Percentiles rank a stretch among this genome's conserved stretches.
Conservation (phyloP, 2,888 invertebrate species). For the Smittia aterrima region DNA sequence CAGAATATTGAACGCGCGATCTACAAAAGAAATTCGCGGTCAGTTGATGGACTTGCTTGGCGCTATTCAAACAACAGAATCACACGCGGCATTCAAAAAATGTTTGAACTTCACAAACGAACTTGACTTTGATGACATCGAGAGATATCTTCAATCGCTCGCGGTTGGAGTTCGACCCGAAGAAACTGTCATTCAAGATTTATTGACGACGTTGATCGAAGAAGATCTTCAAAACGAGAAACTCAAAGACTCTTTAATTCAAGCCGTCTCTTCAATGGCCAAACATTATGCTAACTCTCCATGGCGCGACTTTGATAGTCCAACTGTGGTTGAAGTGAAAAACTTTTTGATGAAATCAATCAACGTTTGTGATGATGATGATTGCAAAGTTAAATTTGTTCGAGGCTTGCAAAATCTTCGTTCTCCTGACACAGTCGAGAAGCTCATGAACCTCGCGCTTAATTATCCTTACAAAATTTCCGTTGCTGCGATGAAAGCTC, state of each 20-base stretch:
- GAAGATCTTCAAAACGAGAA: constrained; percentile 58
- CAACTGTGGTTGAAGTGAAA: constrained; percentile 37
- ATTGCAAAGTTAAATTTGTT: constrained; percentile 62
- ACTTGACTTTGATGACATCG: constrained; percentile 58
- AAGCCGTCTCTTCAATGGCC: constrained; percentile 65
- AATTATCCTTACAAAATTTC: constrained; percentile 58
- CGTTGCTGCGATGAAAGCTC: constrained; percentile 67
- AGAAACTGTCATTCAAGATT: constrained; percentile 54
- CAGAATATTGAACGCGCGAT: constrained; percentile 53
- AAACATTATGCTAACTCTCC: constrained; percentile 52
- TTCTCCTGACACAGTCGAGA: constrained; percentile 60
- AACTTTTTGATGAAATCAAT: constrained; percentile 48
- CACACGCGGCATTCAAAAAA: constrained; percentile 68
- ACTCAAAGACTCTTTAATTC: constrained; percentile 64
- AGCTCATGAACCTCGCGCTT: constrained; percentile 59
- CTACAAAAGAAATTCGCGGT: constrained; percentile 50
- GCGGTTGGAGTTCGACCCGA: constrained; percentile 67
- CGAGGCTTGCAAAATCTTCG: constrained; percentile 70
- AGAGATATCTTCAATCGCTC: constrained; percentile 72
- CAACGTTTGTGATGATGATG: constrained; percentile 57
- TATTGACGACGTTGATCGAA: constrained; percentile 47
- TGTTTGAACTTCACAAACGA: constrained; percentile 58
- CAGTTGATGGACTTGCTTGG: constrained; percentile 70
- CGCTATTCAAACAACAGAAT: constrained; percentile 65
- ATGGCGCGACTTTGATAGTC: constrained; percentile 45